Evolutionary conservation across 2,113 vertebrate species (phyloP).

Genomic region (Mormyrus lacerda): DNA sequence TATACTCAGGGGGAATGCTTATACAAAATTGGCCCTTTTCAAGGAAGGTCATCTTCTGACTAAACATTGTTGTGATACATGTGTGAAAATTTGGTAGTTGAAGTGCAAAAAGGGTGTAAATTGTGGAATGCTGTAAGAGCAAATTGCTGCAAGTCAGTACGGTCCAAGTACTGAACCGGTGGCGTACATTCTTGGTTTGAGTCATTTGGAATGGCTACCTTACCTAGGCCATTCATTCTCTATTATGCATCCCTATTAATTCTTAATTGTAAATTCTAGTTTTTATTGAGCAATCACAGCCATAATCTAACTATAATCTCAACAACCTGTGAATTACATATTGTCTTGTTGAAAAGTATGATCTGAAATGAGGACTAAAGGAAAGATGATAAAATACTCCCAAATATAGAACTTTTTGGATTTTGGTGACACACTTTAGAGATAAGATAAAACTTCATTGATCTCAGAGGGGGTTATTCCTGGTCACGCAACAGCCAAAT

Average conservation of each 20-base stretch:
- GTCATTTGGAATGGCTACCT: background rate
- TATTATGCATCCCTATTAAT: background rate
- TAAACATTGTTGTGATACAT: background rate
- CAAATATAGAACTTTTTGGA: background rate
- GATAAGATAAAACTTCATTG: background rate
- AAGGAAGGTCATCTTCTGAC: background rate
- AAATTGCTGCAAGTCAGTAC: background rate
- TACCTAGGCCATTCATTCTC: background rate
- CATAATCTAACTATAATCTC: background rate
- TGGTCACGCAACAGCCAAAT: background rate
- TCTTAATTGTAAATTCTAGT: background rate
- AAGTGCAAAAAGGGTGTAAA: conserved; percentile 6
- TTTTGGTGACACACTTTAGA: background rate
- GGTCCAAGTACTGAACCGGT: background rate
- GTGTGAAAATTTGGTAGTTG: background rate
- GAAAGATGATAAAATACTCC: background rate
- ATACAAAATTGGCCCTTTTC: background rate
- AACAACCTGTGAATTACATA: background rate
- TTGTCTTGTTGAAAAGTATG: background rate
- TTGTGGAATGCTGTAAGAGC: background rate
- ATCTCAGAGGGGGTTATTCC: background rate
- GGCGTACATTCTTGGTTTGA: background rate
- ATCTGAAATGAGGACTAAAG: background rate
- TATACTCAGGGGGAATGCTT: background rate
- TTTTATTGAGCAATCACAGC: background rate